Conservation (phyloP, 2,797 vertebrate species). For the Pelochelys cantorii region DNA sequence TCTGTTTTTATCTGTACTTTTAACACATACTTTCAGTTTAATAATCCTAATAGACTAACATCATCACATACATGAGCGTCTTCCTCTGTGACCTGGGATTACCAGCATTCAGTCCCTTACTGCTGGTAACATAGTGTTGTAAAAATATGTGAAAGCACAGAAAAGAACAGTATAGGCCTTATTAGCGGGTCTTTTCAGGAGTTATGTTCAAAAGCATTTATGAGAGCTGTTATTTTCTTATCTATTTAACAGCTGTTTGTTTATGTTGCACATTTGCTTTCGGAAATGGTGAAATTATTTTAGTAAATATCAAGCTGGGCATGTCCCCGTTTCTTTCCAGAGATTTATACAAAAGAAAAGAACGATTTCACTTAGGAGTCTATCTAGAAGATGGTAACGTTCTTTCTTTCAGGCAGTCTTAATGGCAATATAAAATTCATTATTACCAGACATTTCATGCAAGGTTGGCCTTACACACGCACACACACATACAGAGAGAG, state of each 20-base stretch:
- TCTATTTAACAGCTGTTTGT: neutral
- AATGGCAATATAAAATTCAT: neutral
- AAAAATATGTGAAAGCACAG: neutral
- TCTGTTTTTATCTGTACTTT: neutral
- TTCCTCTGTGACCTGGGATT: neutral
- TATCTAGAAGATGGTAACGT: neutral
- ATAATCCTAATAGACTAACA: neutral
- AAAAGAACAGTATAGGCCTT: neutral
- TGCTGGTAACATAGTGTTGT: neutral
- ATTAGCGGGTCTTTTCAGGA: neutral
- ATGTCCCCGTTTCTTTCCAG: neutral
- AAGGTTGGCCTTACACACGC: neutral
- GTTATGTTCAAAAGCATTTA: neutral
- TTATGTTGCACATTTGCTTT: neutral
- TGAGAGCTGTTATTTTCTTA: neutral
- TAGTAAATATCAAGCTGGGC: neutral
- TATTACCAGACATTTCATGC: neutral
- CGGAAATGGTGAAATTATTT: neutral
- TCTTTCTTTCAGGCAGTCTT: neutral
- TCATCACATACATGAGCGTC: neutral
- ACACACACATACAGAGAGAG: too few relatives aligned
- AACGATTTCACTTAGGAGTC: neutral
- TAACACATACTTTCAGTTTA: conserved; percentile 8
- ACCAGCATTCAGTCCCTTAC: neutral
- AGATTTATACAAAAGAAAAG: neutral